Percentiles rank a stretch among this genome's conserved stretches.
Evolutionary conservation across 2,888 invertebrate genomes (phyloP).

Genomic region (Mantis religiosa): DNA sequence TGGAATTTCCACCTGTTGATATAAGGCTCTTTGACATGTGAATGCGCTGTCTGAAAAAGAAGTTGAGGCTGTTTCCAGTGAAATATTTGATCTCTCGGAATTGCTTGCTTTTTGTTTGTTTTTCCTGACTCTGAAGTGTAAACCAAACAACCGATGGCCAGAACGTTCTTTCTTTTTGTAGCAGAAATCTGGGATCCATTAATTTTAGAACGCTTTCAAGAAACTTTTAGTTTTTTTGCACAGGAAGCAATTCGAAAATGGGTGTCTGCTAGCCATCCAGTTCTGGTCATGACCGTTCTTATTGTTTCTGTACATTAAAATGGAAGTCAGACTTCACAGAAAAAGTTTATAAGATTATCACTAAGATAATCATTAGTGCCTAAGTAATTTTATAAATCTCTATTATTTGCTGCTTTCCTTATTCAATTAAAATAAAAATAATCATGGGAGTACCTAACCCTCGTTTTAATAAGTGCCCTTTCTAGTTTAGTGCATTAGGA

Average conservation of each 20-base stretch:
- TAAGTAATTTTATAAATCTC: too few relatives aligned
- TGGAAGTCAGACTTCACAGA: too few relatives aligned
- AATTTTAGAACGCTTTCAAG: background rate
- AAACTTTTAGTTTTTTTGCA: background rate
- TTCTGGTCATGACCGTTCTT: background rate
- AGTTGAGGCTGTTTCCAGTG: background rate
- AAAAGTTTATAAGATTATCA: too few relatives aligned
- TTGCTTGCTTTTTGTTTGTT: background rate
- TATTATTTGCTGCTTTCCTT: too few relatives aligned
- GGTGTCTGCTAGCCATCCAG: background rate
- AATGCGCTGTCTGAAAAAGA: background rate
- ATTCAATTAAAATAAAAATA: too few relatives aligned
- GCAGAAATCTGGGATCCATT: background rate
- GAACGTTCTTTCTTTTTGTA: background rate
- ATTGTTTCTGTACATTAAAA: background rate
- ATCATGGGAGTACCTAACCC: too few relatives aligned
- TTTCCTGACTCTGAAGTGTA: background rate
- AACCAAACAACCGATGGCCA: background rate
- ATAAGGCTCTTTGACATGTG: constrained; percentile 5
- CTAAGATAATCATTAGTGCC: too few relatives aligned
- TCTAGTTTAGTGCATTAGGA: too few relatives aligned
- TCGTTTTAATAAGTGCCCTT: too few relatives aligned
- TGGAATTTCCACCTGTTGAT: background rate
- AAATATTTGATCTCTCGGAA: background rate
- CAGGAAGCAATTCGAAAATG: background rate